phyloP scores from a whole-genome alignment of 2,797 vertebrate species.

The Philypnodon macrostomus region DNA sequence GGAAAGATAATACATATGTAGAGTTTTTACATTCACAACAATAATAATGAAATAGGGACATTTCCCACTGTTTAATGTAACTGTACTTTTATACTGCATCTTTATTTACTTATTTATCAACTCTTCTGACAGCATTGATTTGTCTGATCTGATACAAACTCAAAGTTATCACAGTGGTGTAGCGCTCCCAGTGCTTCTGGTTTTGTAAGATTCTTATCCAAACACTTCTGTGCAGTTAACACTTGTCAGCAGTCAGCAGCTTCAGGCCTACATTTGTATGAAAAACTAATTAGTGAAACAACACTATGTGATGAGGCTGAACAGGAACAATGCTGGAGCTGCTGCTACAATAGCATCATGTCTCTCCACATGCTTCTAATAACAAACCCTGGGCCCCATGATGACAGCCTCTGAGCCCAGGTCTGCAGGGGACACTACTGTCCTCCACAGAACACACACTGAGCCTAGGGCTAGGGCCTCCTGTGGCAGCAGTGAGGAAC shows the following conservation, averaged over 20 bases:
- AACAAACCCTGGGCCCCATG: constrained; percentile 57
- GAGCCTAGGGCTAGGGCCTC: constrained; percentile 78
- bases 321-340: constrained; percentile 50
- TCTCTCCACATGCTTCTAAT: constrained; percentile 52
- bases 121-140: too few relatives aligned
- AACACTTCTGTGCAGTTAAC: constrained; percentile 43
- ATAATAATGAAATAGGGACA: too few relatives aligned
- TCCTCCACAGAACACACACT: constrained; percentile 74
- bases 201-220: constrained; percentile 48
- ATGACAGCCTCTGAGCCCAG: constrained; percentile 43
- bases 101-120: too few relatives aligned
- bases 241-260: constrained; percentile 55
- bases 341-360: constrained; percentile 37
- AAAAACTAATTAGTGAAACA: constrained; percentile 67
- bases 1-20: too few relatives aligned
- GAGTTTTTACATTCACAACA: too few relatives aligned
- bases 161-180: too few relatives aligned
- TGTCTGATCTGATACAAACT: too few relatives aligned
- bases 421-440: constrained; percentile 32
- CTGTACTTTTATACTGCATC: too few relatives aligned
- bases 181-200: constrained; percentile 9
- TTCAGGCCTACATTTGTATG: constrained; percentile 32
- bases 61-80: too few relatives aligned
- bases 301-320: constrained; percentile 54
- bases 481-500: constrained; percentile 75